Conservation (phyloP, 1,140 invertebrate species). For the Sminthurides bifidus region DNA sequence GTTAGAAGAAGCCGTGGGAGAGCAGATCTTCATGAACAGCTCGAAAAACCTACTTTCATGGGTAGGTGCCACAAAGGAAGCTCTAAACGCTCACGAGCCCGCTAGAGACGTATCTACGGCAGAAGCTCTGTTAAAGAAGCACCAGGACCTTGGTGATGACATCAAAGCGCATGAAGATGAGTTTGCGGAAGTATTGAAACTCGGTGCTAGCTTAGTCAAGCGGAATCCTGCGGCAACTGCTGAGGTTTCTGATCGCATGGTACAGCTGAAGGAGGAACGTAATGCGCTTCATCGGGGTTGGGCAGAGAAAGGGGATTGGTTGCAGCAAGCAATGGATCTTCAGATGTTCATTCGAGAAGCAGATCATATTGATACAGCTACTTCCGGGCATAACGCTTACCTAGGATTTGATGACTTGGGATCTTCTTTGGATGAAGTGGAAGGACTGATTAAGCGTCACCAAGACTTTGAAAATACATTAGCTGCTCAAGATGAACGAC, state of each 20-base stretch:
- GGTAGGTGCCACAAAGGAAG: slow-evolving; percentile 64
- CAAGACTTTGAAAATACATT: slow-evolving; percentile 89
- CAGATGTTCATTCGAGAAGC: slow-evolving; percentile 91
- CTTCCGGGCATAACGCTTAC: slow-evolving; percentile 84
- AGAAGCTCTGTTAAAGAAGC: slow-evolving; percentile 77
- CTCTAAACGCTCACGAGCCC: slow-evolving; percentile 65
- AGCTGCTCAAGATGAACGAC: slow-evolving; percentile 80
- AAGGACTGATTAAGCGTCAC: slow-evolving; percentile 84
- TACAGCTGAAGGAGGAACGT: slow-evolving; percentile 60
- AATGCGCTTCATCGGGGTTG: slow-evolving; percentile 59
- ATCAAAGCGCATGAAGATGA: slow-evolving; percentile 82
- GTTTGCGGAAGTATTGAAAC: slow-evolving; percentile 61
- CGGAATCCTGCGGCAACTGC: slow-evolving; percentile 56
- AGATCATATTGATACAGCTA: slow-evolving; percentile 91
- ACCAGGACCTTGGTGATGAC: slow-evolving; percentile 80
- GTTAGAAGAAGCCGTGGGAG: slow-evolving; percentile 83
- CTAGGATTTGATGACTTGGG: slow-evolving; percentile 79
- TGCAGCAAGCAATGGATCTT: slow-evolving; percentile 72
- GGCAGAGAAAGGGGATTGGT: slow-evolving; percentile 67
- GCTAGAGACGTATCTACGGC: slow-evolving; percentile 81
- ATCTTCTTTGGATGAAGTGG: slow-evolving; percentile 83
- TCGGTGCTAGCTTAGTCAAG: slow-evolving; percentile 60
- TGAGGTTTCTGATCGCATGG: slow-evolving; percentile 54
- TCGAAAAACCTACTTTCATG: slow-evolving; percentile 66
- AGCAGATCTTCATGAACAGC: slow-evolving; percentile 84